These are phyloP conservation scores for Lacerta viridis DNA, from an alignment of 2,797 vertebrate species.

Conservation along the genomic window DNA sequence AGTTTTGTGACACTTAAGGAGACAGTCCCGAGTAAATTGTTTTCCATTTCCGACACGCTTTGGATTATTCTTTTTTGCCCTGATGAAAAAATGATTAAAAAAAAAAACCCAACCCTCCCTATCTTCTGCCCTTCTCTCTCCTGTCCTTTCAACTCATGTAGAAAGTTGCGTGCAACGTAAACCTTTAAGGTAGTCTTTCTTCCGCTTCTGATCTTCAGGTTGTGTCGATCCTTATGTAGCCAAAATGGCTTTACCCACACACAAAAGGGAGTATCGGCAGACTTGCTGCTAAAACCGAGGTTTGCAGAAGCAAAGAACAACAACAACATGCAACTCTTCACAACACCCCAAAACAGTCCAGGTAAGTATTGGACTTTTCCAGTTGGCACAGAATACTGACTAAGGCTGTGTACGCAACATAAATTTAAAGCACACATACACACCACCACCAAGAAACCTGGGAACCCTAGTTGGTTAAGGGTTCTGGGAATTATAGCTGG, in stretches of 20 bases:
- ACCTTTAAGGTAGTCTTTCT: slow-evolving; percentile 55
- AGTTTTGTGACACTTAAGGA: slow-evolving; percentile 82
- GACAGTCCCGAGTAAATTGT: slow-evolving; percentile 81
- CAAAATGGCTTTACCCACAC: too few relatives aligned
- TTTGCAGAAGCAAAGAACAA: too few relatives aligned
- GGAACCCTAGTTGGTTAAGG: too few relatives aligned
- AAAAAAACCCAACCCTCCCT: slow-evolving; percentile 39
- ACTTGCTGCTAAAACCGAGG: too few relatives aligned
- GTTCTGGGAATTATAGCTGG: too few relatives aligned
- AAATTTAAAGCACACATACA: too few relatives aligned
- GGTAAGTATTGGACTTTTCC: background rate
- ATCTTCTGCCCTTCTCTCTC: slow-evolving; percentile 18
- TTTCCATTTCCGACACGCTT: slow-evolving; percentile 80
- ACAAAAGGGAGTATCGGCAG: too few relatives aligned
- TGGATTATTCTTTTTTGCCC: slow-evolving; percentile 70
- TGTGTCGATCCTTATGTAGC: too few relatives aligned
- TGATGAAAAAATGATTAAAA: slow-evolving; percentile 74
- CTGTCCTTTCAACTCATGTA: slow-evolving; percentile 57
- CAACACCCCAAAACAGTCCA: too few relatives aligned
- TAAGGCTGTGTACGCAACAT: too few relatives aligned
- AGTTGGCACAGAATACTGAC: background rate
- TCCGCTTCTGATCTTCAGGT: background rate
- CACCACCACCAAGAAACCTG: too few relatives aligned
- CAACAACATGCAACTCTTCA: too few relatives aligned
- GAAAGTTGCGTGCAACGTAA: slow-evolving; percentile 66